Conservation (phyloP, 2,113 vertebrate genomes). For the Hoplias malabaricus region DNA sequence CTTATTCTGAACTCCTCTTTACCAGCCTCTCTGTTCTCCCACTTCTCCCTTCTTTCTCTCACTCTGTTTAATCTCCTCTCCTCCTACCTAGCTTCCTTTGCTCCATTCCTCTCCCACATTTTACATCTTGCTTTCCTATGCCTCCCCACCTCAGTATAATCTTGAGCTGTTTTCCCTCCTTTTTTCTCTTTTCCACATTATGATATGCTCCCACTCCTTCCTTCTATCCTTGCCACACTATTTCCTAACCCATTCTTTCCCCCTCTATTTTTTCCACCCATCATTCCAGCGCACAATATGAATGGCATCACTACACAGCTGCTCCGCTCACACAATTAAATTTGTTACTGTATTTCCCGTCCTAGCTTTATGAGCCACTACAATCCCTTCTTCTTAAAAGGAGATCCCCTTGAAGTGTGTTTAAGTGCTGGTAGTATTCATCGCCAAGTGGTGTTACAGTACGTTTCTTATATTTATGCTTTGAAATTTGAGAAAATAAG, state of each 20-base stretch:
- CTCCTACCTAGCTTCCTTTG: neutral
- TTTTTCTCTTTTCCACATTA: neutral
- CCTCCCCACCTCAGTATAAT: slow-evolving; percentile 14
- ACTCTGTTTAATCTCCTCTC: neutral
- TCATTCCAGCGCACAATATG: slow-evolving; percentile 1
- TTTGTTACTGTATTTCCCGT: neutral
- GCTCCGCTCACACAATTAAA: slow-evolving; percentile 5
- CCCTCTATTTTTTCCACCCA: neutral
- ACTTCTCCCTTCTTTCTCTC: too few relatives aligned
- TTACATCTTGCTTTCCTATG: neutral
- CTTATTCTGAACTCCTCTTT: neutral
- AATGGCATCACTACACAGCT: slow-evolving; percentile 6
- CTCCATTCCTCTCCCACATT: neutral
- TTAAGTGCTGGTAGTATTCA: neutral
- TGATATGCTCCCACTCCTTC: neutral
- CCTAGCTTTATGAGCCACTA: neutral
- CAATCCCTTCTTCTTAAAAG: neutral
- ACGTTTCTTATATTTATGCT: neutral
- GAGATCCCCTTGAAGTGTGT: neutral
- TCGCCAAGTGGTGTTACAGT: neutral
- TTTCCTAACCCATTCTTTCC: neutral
- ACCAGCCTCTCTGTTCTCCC: neutral
- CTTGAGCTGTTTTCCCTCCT: neutral
- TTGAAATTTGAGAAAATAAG: neutral
- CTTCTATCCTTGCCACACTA: neutral